phyloP scores from a whole-genome alignment of 2,113 vertebrate species.

The Equus quagga region DNA sequence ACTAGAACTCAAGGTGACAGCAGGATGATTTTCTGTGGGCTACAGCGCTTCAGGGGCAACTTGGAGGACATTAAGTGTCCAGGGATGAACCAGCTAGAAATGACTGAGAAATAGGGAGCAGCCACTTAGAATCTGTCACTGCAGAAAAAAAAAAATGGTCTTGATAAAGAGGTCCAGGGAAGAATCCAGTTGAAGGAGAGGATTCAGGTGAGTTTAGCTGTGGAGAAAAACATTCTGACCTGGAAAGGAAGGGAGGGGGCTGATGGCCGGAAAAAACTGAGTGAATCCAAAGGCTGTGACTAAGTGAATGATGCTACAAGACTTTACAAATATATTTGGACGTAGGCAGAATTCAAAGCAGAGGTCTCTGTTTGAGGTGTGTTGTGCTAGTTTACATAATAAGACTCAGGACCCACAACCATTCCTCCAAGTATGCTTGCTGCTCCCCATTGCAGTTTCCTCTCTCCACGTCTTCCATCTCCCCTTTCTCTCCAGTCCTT shows the following conservation, averaged over 20 bases:
- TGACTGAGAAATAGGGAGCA: background rate
- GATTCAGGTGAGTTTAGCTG: background rate
- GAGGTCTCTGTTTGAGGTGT: too few relatives aligned
- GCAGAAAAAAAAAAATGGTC: background rate
- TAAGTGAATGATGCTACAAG: background rate
- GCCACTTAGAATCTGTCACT: background rate
- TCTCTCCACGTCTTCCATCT: background rate
- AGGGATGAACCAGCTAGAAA: background rate
- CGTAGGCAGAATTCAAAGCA: background rate
- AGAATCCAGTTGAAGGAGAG: background rate
- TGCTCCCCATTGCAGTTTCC: too few relatives aligned
- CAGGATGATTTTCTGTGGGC: background rate
- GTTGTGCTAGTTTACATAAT: rapidly evolving
- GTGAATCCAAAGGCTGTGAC: too few relatives aligned
- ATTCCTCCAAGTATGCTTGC: rapidly evolving
- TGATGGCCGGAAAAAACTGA: background rate
- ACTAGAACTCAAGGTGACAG: background rate
- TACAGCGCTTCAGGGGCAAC: background rate
- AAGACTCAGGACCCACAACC: background rate
- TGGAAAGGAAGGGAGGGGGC: background rate
- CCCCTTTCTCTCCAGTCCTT: background rate
- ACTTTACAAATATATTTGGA: background rate
- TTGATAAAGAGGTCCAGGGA: background rate
- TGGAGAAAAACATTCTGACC: background rate
- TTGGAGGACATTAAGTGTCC: background rate